Evolutionary conservation across 2,113 vertebrate species (phyloP).

Genomic region (Mola mola): DNA sequence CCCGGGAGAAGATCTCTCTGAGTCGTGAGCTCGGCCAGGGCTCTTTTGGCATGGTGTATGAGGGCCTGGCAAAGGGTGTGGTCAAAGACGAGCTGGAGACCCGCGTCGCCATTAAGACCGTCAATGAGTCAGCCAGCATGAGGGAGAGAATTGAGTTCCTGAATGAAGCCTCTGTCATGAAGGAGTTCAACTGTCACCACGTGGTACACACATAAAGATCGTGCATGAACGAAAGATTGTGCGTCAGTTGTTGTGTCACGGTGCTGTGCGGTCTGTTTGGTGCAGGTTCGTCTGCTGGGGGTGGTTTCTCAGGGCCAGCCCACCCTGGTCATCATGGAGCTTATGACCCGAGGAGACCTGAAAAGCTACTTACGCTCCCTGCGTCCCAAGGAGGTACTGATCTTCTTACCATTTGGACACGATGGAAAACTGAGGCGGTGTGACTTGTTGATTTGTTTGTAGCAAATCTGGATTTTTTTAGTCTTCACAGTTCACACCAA

Average conservation of each 20-base stretch:
- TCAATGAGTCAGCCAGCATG: constrained; percentile 97
- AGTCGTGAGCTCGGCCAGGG: constrained; percentile 94
- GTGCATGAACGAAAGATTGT: background rate
- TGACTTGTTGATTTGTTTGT: background rate
- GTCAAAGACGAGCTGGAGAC: constrained; percentile 96
- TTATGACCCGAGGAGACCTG: constrained; percentile 97
- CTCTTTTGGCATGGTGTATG: constrained; percentile 99
- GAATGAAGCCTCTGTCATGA: constrained; percentile 98
- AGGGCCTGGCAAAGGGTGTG: constrained; percentile 95
- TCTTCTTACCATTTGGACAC: too few relatives aligned
- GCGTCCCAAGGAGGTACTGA: constrained; percentile 89
- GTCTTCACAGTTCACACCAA: too few relatives aligned
- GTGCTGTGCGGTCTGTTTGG: constrained; percentile 36
- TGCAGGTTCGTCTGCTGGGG: constrained; percentile 93
- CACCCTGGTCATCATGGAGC: constrained; percentile 98
- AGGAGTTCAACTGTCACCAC: constrained; percentile 99
- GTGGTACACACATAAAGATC: constrained; percentile 81
- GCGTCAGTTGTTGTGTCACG: background rate
- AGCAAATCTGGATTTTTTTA: too few relatives aligned
- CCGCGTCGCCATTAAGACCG: constrained; percentile 94
- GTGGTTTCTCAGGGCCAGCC: constrained; percentile 99
- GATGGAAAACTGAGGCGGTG: too few relatives aligned
- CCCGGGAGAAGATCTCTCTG: constrained; percentile 95
- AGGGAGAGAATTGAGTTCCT: constrained; percentile 97
- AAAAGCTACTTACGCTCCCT: constrained; percentile 96